Base-by-base conservation (phyloP, 2,888 invertebrate genomes). In the Catocala sponsa region DNA sequence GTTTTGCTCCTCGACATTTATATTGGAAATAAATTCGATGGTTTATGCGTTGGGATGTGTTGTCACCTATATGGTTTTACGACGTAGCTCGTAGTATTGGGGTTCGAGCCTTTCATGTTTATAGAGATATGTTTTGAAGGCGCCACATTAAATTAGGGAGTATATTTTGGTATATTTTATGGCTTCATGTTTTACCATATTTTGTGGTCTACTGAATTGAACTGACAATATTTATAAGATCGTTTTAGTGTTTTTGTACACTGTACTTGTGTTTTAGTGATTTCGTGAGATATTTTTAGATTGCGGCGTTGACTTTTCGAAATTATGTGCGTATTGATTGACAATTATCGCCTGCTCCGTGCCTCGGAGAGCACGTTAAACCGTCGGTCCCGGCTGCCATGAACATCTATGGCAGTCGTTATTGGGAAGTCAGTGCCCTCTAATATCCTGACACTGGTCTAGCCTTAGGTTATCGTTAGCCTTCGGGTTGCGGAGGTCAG, bases 11-110 rank as follows among this genome's bases (percentile, higher is more conserved):
- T 58, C 72, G 78, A 79, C 79, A 75, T 81, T 81, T 84, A 82
- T 83, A 81, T 83, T 65, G 83, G 79, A 79, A 83, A 89, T 90
- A 90, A 88, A 89, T 86, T 88, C 80, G 66, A 79, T 83, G 79
- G 83, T 88, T 89, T 89, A 89, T 85, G 80, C 65, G 68, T 63
- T 72, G 83, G 83, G 81, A 80, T 79, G 74, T 76, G 81, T 82
- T 84, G 85, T 83, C 87, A 86, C 85, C 81, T 86, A 80, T 81
- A 79, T 71, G 72, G 82, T 88, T 86, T 88, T 88, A 87, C 80
- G 85, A 83, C 65, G 68, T 65, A 71, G 71, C 57, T 62, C 60
- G 77, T 79, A 78, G 78, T 74, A 75, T 79, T 80, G 82, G 82
- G 84, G 81, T 76, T 74, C 73, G 76, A 72, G 73, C 76, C 76